Evolutionary conservation across 2,797 vertebrate genomes (phyloP).

Genomic region (Ptychadena robeensis): DNA sequence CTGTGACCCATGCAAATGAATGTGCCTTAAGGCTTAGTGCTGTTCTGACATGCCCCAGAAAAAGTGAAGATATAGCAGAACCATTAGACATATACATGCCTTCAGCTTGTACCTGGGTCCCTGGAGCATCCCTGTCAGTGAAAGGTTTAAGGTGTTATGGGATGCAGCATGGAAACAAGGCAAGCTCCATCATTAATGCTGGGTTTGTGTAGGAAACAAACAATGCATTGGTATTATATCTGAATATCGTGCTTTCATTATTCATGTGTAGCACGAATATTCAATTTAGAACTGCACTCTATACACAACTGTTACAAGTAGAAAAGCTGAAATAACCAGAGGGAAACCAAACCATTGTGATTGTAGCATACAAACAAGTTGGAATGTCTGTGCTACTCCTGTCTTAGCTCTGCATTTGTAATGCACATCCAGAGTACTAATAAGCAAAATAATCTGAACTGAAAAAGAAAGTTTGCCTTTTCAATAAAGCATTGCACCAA

Average conservation of each 20-base stretch:
- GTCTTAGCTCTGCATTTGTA: background rate
- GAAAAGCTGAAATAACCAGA: background rate
- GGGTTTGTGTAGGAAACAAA: slow-evolving; percentile 23
- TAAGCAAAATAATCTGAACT: background rate
- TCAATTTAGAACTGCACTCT: background rate
- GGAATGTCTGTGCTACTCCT: background rate
- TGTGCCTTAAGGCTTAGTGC: slow-evolving; percentile 45
- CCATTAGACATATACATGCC: slow-evolving; percentile 35
- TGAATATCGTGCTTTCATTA: background rate
- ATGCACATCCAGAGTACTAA: background rate
- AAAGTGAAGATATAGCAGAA: slow-evolving; percentile 41
- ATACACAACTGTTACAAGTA: background rate
- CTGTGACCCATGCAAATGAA: slow-evolving; percentile 44
- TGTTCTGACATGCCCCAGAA: slow-evolving; percentile 44
- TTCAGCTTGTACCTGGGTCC: slow-evolving; percentile 23
- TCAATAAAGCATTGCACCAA: too few relatives aligned
- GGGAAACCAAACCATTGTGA: background rate
- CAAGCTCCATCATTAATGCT: slow-evolving; percentile 19
- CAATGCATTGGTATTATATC: slow-evolving; percentile 7
- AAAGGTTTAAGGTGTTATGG: slow-evolving; percentile 34
- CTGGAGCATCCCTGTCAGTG: slow-evolving; percentile 12
- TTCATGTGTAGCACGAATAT: slow-evolving; percentile 3
- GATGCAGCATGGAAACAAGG: background rate
- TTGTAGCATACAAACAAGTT: background rate
- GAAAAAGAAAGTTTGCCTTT: background rate